A percentile compares a stretch with the other conserved stretches of the same genome.
These are phyloP conservation scores for Baronia brevicornis DNA, from an alignment of 2,888 invertebrate genomes.

Conservation along the genomic window DNA sequence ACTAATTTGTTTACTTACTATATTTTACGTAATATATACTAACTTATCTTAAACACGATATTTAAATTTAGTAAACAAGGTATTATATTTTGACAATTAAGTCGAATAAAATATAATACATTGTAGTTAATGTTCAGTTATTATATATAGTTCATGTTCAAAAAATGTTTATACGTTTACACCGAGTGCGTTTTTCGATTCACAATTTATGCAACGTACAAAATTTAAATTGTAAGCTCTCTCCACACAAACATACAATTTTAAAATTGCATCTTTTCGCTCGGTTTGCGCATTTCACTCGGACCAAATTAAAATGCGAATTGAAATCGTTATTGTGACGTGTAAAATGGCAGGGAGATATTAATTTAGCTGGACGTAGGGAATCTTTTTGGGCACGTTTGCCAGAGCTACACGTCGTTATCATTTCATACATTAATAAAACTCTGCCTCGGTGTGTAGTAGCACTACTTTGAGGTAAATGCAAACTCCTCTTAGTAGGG, in stretches of 20 bases:
- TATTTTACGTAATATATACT: background rate
- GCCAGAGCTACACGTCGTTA: constrained; percentile 50
- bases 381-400: constrained; percentile 40
- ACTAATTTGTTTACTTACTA: no score
- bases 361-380: constrained; percentile 52
- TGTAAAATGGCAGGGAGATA: constrained; percentile 36
- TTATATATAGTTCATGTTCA: background rate
- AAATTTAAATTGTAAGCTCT: constrained; percentile 15
- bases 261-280: constrained; percentile 32
- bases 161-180: background rate
- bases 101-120: background rate
- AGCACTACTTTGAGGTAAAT: constrained; percentile 35
- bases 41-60: background rate
- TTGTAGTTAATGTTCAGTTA: no score
- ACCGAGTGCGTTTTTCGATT: background rate
- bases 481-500: constrained; percentile 45
- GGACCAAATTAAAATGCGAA: constrained; percentile 45
- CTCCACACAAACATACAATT: constrained; percentile 16
- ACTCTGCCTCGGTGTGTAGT: constrained; percentile 38
- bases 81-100: constrained; percentile 13
- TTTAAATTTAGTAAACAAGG: constrained; percentile 3
- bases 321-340: constrained; percentile 40
- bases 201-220: constrained; percentile 5
- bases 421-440: constrained; percentile 63
- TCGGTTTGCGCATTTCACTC: constrained; percentile 30